Base-by-base conservation (phyloP, 2,888 invertebrate species). In the Xylota sylvarum region DNA sequence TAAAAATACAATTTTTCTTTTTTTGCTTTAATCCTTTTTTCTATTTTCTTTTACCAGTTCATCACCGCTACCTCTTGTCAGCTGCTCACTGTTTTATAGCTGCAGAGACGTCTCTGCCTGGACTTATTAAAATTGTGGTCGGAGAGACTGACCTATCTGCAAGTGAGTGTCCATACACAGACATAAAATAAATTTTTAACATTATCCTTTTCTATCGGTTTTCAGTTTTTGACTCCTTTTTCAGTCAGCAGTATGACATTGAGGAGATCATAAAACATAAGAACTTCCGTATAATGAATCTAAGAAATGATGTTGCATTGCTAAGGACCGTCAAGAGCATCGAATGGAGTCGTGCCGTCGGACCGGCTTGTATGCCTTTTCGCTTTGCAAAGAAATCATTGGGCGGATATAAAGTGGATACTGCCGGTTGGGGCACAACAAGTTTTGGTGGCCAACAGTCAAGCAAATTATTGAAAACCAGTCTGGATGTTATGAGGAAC, bases 361-460 rank as follows among this genome's bases (percentile, higher is more conserved):
- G 94, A 0, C 95, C 95, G 0, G 94, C 93, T 35, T 95, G 95
- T 88, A 90, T 95, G 58, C 95, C 95, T 0, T 89, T 91, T 69
- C 89, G 89, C 5, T 83, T 88, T 5, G 37, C 82, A 3, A 85
- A 85, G 69, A 89, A 90, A 1, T 83, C 89, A 0, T 40, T 90
- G 30, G 81, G 89, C 40, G 95, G 95, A 7, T 94, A 91, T 35
- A 89, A 89, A 37, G 87, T 92, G 7, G 88, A 90, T 52, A 90
- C 91, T 0, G 90, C 90, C 17, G 95, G 95, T 48, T 95, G 95
- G 95, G 95, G 95, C 52, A 92, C 93, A 12, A 90, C 91, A 0
- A 93, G 93, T 10, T 94, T 93, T 88, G 93, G 93, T 9, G 95
- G 94, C 0, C 91, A 92, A 0, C 91, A 90, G 73, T 93, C 95